Conservation (phyloP, 2,797 vertebrate species). For the Girardinus metallicus region DNA sequence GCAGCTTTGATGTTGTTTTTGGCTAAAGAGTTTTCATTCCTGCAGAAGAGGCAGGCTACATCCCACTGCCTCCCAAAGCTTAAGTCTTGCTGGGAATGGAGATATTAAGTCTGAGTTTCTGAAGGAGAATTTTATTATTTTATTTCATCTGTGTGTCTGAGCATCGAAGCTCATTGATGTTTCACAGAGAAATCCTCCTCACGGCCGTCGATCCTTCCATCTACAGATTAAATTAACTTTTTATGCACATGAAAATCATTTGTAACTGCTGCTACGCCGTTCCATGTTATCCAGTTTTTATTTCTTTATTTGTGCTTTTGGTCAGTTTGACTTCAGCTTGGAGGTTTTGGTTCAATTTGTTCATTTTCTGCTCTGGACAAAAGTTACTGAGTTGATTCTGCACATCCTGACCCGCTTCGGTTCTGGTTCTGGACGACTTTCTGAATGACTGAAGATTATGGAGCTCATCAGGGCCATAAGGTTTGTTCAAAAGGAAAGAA, state of each 20-base stretch:
- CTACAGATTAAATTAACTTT: too few species aligned
- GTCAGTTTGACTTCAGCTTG: too few species aligned
- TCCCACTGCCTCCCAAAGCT: background rate
- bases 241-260: too few species aligned
- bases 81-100: background rate
- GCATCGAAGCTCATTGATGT: too few species aligned
- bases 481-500: too few species aligned
- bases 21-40: background rate
- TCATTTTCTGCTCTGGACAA: background rate
- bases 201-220: too few species aligned
- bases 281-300: too few species aligned
- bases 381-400: background rate
- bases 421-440: background rate
- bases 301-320: too few species aligned
- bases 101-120: background rate
- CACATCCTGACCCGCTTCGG: background rate
- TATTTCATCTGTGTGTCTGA: background rate
- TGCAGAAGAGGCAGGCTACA: background rate
- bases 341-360: too few species aligned
- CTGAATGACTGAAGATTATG: background rate
- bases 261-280: too few species aligned
- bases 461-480: too few species aligned
- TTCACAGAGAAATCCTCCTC: too few species aligned
- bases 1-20: background rate
- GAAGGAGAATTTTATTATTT: background rate